Evolutionary conservation across 2,888 invertebrate species (phyloP).

Genomic region (Hemithea aestivaria): DNA sequence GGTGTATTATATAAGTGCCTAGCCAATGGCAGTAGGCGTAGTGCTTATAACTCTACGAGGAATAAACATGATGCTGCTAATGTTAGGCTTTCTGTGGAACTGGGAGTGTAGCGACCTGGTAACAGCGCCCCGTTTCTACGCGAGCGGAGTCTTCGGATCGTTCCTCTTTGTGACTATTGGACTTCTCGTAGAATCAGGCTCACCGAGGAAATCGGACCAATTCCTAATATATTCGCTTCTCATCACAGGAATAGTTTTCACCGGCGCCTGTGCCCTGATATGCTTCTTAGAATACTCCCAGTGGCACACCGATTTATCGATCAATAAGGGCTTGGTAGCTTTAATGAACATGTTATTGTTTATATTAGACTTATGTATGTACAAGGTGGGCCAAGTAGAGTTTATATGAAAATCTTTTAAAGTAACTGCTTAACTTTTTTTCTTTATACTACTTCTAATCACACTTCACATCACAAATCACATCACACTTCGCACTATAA

Average conservation of each 20-base stretch:
- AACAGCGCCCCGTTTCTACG: constrained; percentile 36
- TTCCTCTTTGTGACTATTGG: constrained; percentile 42
- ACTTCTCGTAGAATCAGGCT: constrained; percentile 46
- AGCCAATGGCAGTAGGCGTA: too few species aligned
- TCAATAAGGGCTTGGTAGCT: too few species aligned
- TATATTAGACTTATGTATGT: neutral
- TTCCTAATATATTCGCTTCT: constrained; percentile 37
- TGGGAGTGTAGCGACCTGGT: constrained; percentile 39
- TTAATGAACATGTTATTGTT: neutral
- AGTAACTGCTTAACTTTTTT: too few species aligned
- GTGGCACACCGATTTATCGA: too few species aligned
- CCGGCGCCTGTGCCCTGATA: constrained; percentile 31
- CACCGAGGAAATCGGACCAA: constrained; percentile 32
- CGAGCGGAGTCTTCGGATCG: constrained; percentile 47
- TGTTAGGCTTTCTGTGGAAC: constrained; percentile 37
- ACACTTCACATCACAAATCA: too few species aligned
- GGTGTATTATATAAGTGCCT: too few species aligned
- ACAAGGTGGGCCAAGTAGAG: too few species aligned
- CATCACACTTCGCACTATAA: too few species aligned
- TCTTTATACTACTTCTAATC: too few species aligned
- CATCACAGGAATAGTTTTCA: constrained; percentile 32
- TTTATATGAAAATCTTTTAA: too few species aligned
- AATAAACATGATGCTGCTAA: constrained; percentile 28
- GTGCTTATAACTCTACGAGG: too few species aligned
- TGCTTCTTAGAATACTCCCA: constrained; percentile 30